Conservation (phyloP, 2,113 vertebrate species). For the Nothoprocta perdicaria region DNA sequence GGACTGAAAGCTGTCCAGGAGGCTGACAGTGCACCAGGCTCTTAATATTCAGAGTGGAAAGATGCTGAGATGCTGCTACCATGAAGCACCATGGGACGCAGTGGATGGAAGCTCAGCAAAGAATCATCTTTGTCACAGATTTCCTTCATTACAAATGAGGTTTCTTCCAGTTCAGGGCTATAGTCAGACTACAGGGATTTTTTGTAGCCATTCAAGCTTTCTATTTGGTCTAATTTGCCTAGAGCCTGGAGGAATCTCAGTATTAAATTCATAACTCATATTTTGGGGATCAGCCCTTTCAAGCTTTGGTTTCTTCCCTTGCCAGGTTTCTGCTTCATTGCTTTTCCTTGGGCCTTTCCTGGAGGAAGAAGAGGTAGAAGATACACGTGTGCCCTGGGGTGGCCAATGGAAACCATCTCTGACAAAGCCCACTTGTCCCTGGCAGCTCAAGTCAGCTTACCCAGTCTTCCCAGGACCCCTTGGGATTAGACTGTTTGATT, state of each 20-base stretch:
- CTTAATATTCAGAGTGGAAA: not conserved
- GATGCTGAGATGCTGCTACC: not conserved
- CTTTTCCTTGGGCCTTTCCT: not conserved
- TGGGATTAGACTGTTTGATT: constrained; percentile 84
- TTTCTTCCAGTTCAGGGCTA: not conserved
- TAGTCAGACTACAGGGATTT: not conserved
- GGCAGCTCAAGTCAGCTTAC: constrained; percentile 74
- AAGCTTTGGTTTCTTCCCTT: not conserved
- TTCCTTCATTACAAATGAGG: not conserved
- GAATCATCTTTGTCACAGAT: not conserved
- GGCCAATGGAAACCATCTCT: not conserved
- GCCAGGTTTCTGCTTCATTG: not conserved
- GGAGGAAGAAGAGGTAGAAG: not conserved
- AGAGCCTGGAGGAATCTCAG: not conserved
- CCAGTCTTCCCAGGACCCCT: constrained; percentile 92
- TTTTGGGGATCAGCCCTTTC: not conserved
- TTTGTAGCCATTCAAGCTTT: not conserved
- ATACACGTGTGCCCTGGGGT: not conserved
- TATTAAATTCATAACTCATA: not conserved
- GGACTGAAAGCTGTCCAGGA: not conserved
- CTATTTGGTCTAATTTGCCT: not conserved
- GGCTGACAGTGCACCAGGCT: not conserved
- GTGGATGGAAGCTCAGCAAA: not conserved
- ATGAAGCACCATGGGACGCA: not conserved
- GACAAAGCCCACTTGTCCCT: not conserved